phyloP scores from a whole-genome alignment of 2,888 invertebrate genomes.

The Parasteatoda lunata region DNA sequence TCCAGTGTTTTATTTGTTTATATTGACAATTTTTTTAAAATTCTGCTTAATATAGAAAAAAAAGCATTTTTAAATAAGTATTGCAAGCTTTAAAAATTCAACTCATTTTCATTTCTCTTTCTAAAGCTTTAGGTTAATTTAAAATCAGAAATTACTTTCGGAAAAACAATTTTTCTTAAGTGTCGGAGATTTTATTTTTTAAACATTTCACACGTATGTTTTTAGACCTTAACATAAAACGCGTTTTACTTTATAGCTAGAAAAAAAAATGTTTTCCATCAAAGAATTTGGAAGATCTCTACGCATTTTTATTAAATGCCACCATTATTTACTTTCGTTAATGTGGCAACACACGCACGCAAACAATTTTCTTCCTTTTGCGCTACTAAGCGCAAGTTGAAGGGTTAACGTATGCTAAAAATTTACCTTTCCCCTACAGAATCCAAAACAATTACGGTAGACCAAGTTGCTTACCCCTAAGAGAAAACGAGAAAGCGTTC shows the following conservation, averaged over 20 bases:
- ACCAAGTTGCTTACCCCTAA: conserved; percentile 7
- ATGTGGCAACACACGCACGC: conserved; percentile 62
- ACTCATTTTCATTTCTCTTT: too few relatives aligned
- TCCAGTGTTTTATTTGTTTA: too few relatives aligned
- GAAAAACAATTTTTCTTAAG: too few relatives aligned
- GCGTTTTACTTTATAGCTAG: background rate
- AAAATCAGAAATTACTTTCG: too few relatives aligned
- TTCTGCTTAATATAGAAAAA: too few relatives aligned
- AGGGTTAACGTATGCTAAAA: conserved; percentile 50
- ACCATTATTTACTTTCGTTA: conserved; percentile 56
- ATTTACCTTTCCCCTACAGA: conserved; percentile 13
- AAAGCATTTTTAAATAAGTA: too few relatives aligned
- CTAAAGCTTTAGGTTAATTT: too few relatives aligned
- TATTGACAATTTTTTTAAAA: too few relatives aligned
- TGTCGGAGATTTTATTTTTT: too few relatives aligned
- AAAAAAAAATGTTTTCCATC: conserved; percentile 37
- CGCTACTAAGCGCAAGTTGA: conserved; percentile 9
- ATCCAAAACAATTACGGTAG: conserved; percentile 50
- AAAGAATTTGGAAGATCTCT: conserved; percentile 29
- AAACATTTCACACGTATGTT: too few relatives aligned
- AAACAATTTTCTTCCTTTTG: conserved; percentile 42
- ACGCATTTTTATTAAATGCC: conserved; percentile 50
- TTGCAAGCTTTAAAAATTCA: too few relatives aligned
- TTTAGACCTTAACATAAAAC: too few relatives aligned
- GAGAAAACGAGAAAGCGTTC: conserved; percentile 14